Base-by-base conservation (phyloP, 2,888 invertebrate genomes). In the Erebia epiphron region DNA sequence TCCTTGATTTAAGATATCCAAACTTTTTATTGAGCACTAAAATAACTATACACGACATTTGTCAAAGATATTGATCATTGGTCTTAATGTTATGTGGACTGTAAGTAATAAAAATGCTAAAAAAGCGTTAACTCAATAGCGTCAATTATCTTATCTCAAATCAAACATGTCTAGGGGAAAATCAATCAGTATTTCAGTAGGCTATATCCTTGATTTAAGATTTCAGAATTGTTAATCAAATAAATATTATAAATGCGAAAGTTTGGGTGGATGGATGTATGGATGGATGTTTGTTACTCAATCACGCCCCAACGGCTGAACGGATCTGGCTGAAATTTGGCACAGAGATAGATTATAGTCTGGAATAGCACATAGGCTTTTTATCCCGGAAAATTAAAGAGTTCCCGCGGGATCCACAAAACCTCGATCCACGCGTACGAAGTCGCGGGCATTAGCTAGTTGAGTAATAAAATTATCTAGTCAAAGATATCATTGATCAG, bases 41-140 rank as follows among this genome's bases (percentile, higher is more conserved):
- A 43, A 18, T 10, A 43, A 61, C 16, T 35, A 57, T 41, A 60
- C 41, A 41, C 16, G 5, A 18, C 10, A 43, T 46, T 61, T 18
- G 43, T 61, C 18, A 43, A 43, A 61, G 16, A 61, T 61, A 43
- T 43, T 11, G 9, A 61, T 43, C 41, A 60, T 16, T 61, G 18
- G 18, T 16, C 41, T 61, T 18, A 18, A 61, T 16, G 41, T 9
- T 11, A 18, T 13, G 14, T 43, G 16, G 18, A 13, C 18, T 61
- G 16, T 16, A 18, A 61, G 11, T 61, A 61, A 61, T 61, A 46
- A 18, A 61, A 43, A 61, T 18, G 18, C 4, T 46, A 61, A 43
- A 43, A 26, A 43, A 61, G 60, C 18, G 9, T 54, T 16, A 16
- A n/a, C n/a, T n/a, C n/a, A n/a, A n/a, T n/a, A n/a, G n/a, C n/a